Base-by-base conservation (phyloP, 1,140 invertebrate genomes). In the Magallana angulata region DNA sequence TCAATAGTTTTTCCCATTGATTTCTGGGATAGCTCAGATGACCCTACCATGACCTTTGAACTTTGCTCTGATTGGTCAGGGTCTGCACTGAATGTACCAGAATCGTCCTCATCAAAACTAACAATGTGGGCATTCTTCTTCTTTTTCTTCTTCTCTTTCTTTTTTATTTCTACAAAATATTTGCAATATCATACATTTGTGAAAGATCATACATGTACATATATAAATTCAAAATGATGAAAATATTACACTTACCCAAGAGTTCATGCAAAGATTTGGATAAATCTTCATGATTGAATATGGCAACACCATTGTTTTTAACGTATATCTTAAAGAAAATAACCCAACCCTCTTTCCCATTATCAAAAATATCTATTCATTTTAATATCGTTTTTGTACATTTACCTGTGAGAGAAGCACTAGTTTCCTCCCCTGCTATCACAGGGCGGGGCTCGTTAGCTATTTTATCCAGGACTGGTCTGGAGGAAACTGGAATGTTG, bases 51-150 rank as follows among this genome's bases (percentile, higher is more conserved):
- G 14, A 36, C 48, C 56, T 84, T 82, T 24, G 81, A 84, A 60
- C 76, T 68, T 8, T 48, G 24, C 12, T 84, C 82, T 80, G 62
- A 18, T 56, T 85, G 24, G 71, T 88, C 82, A 57, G 57, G 57
- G n/a, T 71, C 68, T 68, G 83, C 59, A 85, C 57, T 82, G 12
- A 60, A 68, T 59, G 83, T 76, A 12, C 85, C 89, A 7, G 87
- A 87, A 59, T 91, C 95, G 81, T 96, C 95, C 83, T 96, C 96
- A 92, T 96, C 96, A 93, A 97, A 97, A 18, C 96, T 96, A 85
- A 97, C 96, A 90, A 97, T 95, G 88, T 96, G 95, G 1, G 96
- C 94, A 64, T 95, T 95, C 86, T 96, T 95, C 93, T 96, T 96
- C 91, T 96, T 96, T 85, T 95, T 96, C 82, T 93, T 96, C 84